These are phyloP conservation scores for Ormyrus pomaceus DNA, from an alignment of 2,888 invertebrate species.

Conservation along the genomic window DNA sequence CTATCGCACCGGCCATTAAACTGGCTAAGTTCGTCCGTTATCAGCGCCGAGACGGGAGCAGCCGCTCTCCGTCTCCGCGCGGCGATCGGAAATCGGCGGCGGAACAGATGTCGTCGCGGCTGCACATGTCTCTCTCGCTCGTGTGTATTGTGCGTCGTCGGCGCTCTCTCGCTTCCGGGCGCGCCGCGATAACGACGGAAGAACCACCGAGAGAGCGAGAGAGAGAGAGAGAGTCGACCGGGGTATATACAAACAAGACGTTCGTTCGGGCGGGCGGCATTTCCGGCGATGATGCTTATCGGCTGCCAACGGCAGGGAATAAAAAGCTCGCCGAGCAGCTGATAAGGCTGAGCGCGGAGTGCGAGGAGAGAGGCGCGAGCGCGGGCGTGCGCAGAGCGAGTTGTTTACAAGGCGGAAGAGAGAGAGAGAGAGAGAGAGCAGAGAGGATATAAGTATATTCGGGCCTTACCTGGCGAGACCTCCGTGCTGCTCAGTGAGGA, in stretches of 20 bases:
- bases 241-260: not conserved
- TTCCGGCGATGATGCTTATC: not conserved
- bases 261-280: not conserved
- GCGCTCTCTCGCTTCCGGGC: too few species aligned
- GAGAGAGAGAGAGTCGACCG: constrained; percentile 1
- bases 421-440: not conserved
- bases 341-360: not conserved
- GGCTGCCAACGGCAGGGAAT: too few species aligned
- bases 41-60: too few species aligned
- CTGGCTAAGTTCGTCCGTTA: too few species aligned
- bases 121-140: too few species aligned
- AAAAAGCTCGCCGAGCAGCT: not conserved
- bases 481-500: not conserved
- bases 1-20: too few species aligned
- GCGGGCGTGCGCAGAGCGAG: constrained; percentile 15
- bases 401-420: constrained; percentile 38
- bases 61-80: too few species aligned
- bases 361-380: not conserved
- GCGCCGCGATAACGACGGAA: not conserved
- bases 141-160: too few species aligned
- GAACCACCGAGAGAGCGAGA: constrained; percentile 1
- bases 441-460: too few species aligned
- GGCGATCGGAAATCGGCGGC: too few species aligned
- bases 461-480: too few species aligned
- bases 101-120: too few species aligned